Percentiles rank a stretch among this genome's conserved stretches.
phyloP scores from a whole-genome alignment of 2,113 vertebrate genomes.

The Myotis brandtii region DNA sequence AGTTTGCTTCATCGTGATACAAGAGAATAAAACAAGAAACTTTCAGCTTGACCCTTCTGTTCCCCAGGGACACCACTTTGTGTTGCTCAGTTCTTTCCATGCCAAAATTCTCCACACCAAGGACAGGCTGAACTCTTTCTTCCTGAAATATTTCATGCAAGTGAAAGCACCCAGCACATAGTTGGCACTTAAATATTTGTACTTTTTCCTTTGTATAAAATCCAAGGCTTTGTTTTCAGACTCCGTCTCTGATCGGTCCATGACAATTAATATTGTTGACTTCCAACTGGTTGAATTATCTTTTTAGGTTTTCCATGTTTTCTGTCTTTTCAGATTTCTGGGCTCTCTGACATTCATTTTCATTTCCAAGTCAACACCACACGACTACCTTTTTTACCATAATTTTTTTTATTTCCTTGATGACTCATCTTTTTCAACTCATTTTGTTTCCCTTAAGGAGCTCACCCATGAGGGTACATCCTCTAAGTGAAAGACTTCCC shows the following conservation, averaged over 20 bases:
- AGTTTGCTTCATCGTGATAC: not conserved
- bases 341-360: not conserved
- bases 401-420: not conserved
- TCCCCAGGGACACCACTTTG: not conserved
- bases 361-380: not conserved
- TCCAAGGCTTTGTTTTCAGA: not conserved
- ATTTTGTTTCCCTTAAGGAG: not conserved
- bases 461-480: not conserved
- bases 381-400: not conserved
- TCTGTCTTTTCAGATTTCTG: constrained; percentile 10
- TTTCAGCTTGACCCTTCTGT: not conserved
- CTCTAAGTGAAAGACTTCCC: not conserved
- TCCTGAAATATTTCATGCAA: constrained; percentile 7
- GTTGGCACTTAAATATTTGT: not conserved
- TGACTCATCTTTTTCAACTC: not conserved
- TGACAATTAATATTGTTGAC: not conserved
- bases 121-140: not conserved
- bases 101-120: not conserved
- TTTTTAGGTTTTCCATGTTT: not conserved
- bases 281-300: not conserved
- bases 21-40: not conserved
- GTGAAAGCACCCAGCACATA: not conserved
- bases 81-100: not conserved
- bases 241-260: not conserved
- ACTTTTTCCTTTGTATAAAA: not conserved